phyloP scores from a whole-genome alignment of 2,113 vertebrate species.

The Planiliza haematocheilus region DNA sequence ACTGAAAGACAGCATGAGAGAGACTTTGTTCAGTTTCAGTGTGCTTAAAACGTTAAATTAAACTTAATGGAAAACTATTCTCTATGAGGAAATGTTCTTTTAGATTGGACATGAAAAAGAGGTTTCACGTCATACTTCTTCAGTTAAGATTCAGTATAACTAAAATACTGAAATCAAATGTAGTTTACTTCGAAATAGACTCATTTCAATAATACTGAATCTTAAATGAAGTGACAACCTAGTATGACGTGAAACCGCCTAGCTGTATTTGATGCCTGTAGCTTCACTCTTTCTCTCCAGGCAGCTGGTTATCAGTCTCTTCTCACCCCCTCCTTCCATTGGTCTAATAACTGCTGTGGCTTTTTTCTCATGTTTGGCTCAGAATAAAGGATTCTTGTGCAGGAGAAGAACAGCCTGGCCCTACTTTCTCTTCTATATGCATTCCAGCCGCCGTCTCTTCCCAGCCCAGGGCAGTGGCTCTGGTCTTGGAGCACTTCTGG shows the following conservation, averaged over 20 bases:
- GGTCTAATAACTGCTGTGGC: conserved; percentile 27
- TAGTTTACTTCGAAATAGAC: no score
- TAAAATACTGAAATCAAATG: no score
- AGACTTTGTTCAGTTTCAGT: conserved; percentile 17
- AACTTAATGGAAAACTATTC: not conserved
- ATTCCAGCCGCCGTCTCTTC: conserved; percentile 55
- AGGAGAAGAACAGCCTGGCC: conserved; percentile 23
- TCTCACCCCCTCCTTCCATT: conserved; percentile 14
- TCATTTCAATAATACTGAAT: not conserved
- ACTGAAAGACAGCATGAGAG: conserved; percentile 5
- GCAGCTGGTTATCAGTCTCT: conserved; percentile 38
- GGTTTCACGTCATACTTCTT: no score
- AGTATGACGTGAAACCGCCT: not conserved
- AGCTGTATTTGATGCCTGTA: conserved; percentile 10
- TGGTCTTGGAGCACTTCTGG: conserved; percentile 33
- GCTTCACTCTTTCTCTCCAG: conserved; percentile 10
- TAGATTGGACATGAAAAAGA: conserved; percentile 12
- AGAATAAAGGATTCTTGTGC: conserved; percentile 60
- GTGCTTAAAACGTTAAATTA: conserved; percentile 2
- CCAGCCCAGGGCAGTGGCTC: conserved; percentile 38
- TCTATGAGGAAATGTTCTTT: not conserved
- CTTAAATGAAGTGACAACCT: conserved; percentile 3
- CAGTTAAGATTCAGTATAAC: no score
- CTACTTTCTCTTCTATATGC: conserved; percentile 46
- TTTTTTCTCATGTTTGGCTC: conserved; percentile 39